phyloP scores from a whole-genome alignment of 2,797 vertebrate species.

The Astyanax mexicanus region DNA sequence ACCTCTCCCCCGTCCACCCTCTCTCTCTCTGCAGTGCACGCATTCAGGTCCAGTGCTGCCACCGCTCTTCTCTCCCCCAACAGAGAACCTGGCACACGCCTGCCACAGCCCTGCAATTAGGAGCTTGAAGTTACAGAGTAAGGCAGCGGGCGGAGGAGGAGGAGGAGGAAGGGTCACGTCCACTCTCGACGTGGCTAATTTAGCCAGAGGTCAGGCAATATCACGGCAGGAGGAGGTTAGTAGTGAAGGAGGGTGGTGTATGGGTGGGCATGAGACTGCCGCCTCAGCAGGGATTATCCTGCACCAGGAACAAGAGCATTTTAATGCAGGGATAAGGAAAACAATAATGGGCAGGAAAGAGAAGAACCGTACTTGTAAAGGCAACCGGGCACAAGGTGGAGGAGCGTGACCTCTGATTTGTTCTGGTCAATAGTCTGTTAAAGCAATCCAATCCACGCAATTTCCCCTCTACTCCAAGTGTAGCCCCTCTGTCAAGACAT shows the following conservation, averaged over 20 bases:
- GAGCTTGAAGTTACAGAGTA: conserved; percentile 28
- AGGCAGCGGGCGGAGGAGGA: not conserved
- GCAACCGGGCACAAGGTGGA: too few species aligned
- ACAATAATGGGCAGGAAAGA: not conserved
- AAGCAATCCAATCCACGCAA: too few species aligned
- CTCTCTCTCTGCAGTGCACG: conserved; percentile 22
- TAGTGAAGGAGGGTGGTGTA: not conserved
- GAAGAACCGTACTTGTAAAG: not conserved
- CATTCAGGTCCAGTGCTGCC: not conserved
- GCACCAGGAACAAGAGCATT: conserved; percentile 11
- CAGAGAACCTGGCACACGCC: conserved; percentile 3
- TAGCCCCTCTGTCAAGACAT: too few species aligned
- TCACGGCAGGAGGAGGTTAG: not conserved
- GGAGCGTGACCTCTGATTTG: conserved; percentile 1
- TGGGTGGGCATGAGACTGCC: conserved; percentile 5
- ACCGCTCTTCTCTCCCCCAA: conserved; percentile 11
- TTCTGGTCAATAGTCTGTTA: not conserved
- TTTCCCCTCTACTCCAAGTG: too few species aligned
- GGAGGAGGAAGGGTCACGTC: not conserved
- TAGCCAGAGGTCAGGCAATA: conserved; percentile 8
- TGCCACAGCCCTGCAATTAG: conserved; percentile 25
- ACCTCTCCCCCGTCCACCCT: conserved; percentile 6
- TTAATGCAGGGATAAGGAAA: conserved; percentile 2
- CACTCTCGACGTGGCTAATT: not conserved
- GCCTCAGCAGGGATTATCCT: conserved; percentile 16